Base-by-base conservation (phyloP, 2,797 vertebrate genomes). In the Spondyliosoma cantharus region DNA sequence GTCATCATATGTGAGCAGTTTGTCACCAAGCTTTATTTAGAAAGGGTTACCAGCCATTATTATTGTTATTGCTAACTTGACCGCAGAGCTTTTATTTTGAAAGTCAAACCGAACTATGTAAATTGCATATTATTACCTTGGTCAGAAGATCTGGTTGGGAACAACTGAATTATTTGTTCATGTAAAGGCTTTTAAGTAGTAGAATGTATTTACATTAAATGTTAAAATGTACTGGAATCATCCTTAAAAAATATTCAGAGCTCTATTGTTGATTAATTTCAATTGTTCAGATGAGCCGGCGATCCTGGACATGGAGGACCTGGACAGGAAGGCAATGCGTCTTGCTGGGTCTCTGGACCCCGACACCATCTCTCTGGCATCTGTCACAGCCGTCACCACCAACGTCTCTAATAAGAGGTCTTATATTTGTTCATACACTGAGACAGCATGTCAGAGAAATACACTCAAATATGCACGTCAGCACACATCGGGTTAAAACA, bases 381-480 rank as follows among this genome's bases (percentile, higher is more conserved):
- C 98, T 0, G 96, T 98, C 92, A 99, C 98, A 0, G 97, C 97
- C 0, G 96, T 99, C 83, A 99, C 97, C 87, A 98, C 96, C 83
- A 97, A 99, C 0, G 96, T 99, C 87, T 99, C 98, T 32, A 99
- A 99, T 61, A 99, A 99, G 86, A 96, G 97, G 98, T 99, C 80
- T 88, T 76, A 29, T 22, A 43, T 27, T 46, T 68, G 7, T 48
- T 70, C 42, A 74, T 22, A 15, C 2, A 52, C 20, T n/a, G 0
- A 75, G 0, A 32, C 37, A 49, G 32, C 27, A 54, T 3, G 0
- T 7, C 27, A 24, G 58, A 82, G 24, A 4, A 68, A 16, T 50
- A 0, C 1, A 15, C 27, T 69, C 19, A 32, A 4, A 64, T 17
- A 46, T 50, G 24, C 32, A 50, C 7, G 32, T 12, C 16, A 15